Percentiles rank a stretch among this genome's conserved stretches.
Evolutionary conservation across 2,797 vertebrate genomes (phyloP).

Genomic region (Enteromius fasciolatus): DNA sequence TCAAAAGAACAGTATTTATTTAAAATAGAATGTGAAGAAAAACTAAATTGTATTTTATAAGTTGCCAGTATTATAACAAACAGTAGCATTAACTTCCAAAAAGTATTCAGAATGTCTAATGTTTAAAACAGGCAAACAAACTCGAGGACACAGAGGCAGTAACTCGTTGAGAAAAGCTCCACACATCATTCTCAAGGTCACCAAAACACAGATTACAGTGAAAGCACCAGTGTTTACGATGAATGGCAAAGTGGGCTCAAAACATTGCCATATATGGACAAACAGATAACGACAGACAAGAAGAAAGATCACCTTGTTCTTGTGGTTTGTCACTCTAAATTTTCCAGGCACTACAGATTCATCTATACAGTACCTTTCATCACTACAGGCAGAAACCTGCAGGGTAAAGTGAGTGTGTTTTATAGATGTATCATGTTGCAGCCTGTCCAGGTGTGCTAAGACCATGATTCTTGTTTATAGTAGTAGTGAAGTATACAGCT

Average conservation of each 20-base stretch:
- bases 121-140: background rate
- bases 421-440: constrained; percentile 46
- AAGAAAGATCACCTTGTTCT: background rate
- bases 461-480: constrained; percentile 18
- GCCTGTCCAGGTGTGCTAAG: constrained; percentile 38
- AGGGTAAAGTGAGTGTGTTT: constrained; percentile 13
- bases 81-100: background rate
- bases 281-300: background rate
- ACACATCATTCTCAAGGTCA: constrained; percentile 35
- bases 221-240: constrained; percentile 18
- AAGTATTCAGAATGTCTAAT: background rate
- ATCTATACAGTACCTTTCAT: background rate
- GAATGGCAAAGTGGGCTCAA: background rate
- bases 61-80: background rate
- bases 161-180: constrained; percentile 3
- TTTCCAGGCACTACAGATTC: background rate
- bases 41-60: background rate
- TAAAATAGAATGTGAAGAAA: background rate
- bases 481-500: constrained; percentile 24
- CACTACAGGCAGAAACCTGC: background rate
- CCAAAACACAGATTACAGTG: constrained; percentile 42
- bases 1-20: background rate
- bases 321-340: background rate
- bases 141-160: background rate
- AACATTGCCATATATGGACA: constrained; percentile 2